phyloP scores from a whole-genome alignment of 2,797 vertebrate species.

The Paramormyrops hopkinsi region DNA sequence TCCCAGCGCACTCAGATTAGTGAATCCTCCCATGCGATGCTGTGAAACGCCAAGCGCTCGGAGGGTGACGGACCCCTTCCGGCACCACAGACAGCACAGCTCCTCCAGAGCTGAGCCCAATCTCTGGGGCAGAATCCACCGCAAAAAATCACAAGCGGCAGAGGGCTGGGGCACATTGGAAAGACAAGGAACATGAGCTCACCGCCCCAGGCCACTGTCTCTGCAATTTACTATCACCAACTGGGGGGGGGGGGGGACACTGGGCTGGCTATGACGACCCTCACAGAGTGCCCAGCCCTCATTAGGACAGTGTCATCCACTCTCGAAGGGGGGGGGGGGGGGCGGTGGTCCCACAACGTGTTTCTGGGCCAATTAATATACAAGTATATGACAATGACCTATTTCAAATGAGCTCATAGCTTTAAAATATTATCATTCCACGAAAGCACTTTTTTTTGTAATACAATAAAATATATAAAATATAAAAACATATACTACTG shows the following conservation, averaged over 20 bases:
- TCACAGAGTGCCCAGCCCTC: neutral
- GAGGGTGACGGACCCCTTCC: neutral
- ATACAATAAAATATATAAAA: neutral
- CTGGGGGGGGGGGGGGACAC: neutral
- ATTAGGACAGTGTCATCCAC: neutral
- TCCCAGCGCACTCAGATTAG: neutral
- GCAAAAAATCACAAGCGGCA: slow-evolving; percentile 23
- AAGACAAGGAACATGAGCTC: slow-evolving; percentile 11
- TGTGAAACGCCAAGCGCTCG: neutral
- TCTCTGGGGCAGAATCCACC: neutral
- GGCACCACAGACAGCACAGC: neutral
- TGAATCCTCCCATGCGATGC: neutral
- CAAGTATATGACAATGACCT: neutral
- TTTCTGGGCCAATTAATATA: neutral
- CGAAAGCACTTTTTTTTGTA: neutral
- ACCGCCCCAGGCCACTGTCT: slow-evolving; percentile 22
- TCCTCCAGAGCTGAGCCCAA: neutral
- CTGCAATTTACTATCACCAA: slow-evolving; percentile 30
- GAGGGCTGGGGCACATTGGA: neutral
- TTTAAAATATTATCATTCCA: neutral
- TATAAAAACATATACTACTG: neutral
- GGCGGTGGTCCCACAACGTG: neutral
- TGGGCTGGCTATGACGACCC: neutral
- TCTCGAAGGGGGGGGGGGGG: neutral
- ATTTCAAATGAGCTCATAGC: neutral